Evolutionary conservation across 1,140 invertebrate species (phyloP), one percentile per base, ranked within the genome.

Genomic region (Sycophila sp.): DNA sequence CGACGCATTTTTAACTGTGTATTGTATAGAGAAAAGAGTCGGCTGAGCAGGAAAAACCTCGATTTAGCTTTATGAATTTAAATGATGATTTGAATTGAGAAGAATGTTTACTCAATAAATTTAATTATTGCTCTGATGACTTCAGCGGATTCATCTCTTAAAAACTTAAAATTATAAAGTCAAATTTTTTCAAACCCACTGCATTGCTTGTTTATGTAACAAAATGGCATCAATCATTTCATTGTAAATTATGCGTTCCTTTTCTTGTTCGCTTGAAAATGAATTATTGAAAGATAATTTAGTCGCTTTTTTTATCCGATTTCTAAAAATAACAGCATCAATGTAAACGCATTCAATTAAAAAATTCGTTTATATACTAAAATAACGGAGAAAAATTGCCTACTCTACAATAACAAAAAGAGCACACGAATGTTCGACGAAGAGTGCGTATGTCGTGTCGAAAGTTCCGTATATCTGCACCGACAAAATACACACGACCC

Each of bases 401-500:
- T 17, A 62, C 59, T 47, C 59, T 1, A 63, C 59, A 6, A 45
- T 47, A 10, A n/a, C 5, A 26, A 63, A 63, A 0, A 63, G 59
- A 4, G 32, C 59, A 47, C 59, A 47, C 0, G 42, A 36, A 32
- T 47, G 40, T 47, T 63, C 40, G 30, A 32, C 36, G n/a, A 22
- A 30, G n/a, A 11, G 42, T 15, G 15, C 4, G 28, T 32, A 63
- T 5, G 38, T 47, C 19, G 59, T 34, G 10, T 63, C 40, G n/a
- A 63, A 63, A n/a, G 42, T 47, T 1, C 15, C 59, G 26, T 17
- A 63, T 24, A 63, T 45, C 15, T 63, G 59, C 8, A 47, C 59
- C 8, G 59, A 63, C 11, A 63, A n/a, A 30, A 47, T 63, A 42
- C 59, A 63, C 6, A 63, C 59, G 8, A 63, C 32, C 59, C 59